A percentile compares a stretch with the other conserved stretches of the same genome.
phyloP scores from a whole-genome alignment of 2,888 invertebrate species.

The Celastrina argiolus region DNA sequence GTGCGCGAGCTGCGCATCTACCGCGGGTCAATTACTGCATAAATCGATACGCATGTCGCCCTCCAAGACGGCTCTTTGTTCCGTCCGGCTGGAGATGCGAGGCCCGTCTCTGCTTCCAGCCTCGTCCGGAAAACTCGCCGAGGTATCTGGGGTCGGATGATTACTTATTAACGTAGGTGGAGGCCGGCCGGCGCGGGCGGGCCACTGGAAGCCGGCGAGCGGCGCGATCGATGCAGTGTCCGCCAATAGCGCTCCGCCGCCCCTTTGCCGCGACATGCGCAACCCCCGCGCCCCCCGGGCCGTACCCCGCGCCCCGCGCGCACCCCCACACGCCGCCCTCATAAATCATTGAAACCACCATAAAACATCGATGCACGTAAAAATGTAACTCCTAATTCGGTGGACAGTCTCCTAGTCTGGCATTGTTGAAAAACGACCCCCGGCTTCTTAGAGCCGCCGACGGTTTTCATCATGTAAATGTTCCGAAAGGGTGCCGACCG shows the following conservation, averaged over 20 bases:
- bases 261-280: conserved; percentile 66
- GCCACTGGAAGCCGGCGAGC: conserved; percentile 67
- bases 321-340: conserved; percentile 65
- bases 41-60: conserved; percentile 70
- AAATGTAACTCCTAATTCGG: conserved; percentile 75
- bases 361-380: conserved; percentile 76
- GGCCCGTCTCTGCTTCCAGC: conserved; percentile 69
- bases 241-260: conserved; percentile 75
- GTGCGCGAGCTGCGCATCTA: conserved; percentile 61
- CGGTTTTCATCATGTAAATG: conserved; percentile 54
- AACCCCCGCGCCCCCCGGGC: conserved; percentile 54
- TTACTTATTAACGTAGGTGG: conserved; percentile 79
- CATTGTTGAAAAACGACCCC: conserved; percentile 53
- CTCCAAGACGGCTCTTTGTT: conserved; percentile 69
- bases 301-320: conserved; percentile 43
- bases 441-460: conserved; percentile 40
- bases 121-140: conserved; percentile 72
- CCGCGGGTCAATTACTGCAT: conserved; percentile 70
- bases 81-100: conserved; percentile 66
- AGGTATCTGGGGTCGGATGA: conserved; percentile 76
- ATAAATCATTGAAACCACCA: conserved; percentile 77
- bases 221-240: conserved; percentile 73
- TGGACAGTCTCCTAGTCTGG: conserved; percentile 65
- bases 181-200: conserved; percentile 74
- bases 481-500: conserved; percentile 63